These are phyloP conservation scores for Anticlea derivata DNA, from an alignment of 2,888 invertebrate genomes.

Conservation along the genomic window DNA sequence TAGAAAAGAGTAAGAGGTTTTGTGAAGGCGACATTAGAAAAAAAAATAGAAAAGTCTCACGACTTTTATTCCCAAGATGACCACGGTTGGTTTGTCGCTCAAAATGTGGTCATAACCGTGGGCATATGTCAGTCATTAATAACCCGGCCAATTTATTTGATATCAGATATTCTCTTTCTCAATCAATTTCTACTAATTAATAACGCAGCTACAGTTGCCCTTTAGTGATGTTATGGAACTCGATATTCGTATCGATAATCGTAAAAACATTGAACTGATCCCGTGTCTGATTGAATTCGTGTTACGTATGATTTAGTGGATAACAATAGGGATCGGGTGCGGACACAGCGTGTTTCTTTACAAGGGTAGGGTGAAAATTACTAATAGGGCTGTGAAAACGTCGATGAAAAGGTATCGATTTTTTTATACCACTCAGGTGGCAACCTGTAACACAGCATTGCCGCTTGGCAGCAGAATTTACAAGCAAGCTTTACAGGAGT, in stretches of 20 bases:
- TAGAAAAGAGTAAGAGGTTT: background rate
- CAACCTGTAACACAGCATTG: too few relatives aligned
- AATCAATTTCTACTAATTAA: slow-evolving; percentile 16
- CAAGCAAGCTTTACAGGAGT: too few relatives aligned
- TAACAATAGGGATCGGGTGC: slow-evolving; percentile 58
- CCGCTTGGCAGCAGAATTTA: too few relatives aligned
- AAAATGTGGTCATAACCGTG: too few relatives aligned
- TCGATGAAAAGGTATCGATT: background rate
- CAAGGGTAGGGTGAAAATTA: slow-evolving; percentile 15
- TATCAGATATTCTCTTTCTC: background rate
- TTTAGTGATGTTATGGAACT: slow-evolving; percentile 31
- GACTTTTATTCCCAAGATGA: too few relatives aligned
- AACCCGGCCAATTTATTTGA: background rate
- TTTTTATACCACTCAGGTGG: background rate
- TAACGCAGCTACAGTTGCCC: background rate
- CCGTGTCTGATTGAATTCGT: slow-evolving; percentile 67
- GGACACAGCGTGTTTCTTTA: slow-evolving; percentile 39
- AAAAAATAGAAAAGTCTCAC: too few relatives aligned
- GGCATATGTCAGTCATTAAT: too few relatives aligned
- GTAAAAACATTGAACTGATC: slow-evolving; percentile 41
- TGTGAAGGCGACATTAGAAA: too few relatives aligned
- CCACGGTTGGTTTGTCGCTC: too few relatives aligned
- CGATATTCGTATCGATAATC: slow-evolving; percentile 36
- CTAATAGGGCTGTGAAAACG: slow-evolving; percentile 10
- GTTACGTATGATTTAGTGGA: slow-evolving; percentile 64